Base-by-base conservation (phyloP, 2,888 invertebrate genomes). In the Myopa testacea region DNA sequence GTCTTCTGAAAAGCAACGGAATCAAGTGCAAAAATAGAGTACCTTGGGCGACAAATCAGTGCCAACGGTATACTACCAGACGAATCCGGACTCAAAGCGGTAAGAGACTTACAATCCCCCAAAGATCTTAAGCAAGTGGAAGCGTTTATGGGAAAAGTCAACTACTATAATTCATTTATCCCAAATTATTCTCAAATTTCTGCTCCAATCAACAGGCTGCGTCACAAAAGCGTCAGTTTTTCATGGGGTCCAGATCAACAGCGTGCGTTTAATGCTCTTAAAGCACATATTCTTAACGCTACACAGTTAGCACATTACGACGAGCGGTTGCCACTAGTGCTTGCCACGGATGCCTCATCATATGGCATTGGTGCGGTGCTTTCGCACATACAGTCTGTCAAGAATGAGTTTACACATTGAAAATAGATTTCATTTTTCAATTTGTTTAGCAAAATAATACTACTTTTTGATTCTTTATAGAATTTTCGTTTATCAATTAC, bases 31-130 rank as follows among this genome's bases (percentile, higher is more conserved):
- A 80, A 84, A 79, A 78, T 87, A 37, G 81, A 81, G 14, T 88
- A 86, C 82, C 80, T 88, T 34, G 78, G 74, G 37, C 77, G 75
- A 19, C 14, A 63, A 7, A 87, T 37, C 80, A 76, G 74, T 62
- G 40, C 19, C 16, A 62, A 72, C 12, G 79, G 79, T 5, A 75
- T 81, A 40, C 55, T 55, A 19, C 77, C 75, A 34, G 71, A 74
- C 3, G 60, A 77, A 38, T 58, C 26, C 2, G 26, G 26, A 26
- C 26, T 26, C 26, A 26, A 26, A 1, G 26, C 26, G 26, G 26
- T 10, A 58, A 58, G n/a, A 58, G 19, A 3, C n/a, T 58, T 12
- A 16, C n/a, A 19, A 6, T n/a, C n/a, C n/a, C 67, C 67, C 40
- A 68, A 40, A n/a, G 68, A 78, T 40, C 12, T 75, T 14, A 73